A percentile compares a stretch with the other conserved stretches of the same genome.
These are phyloP conservation scores for Schlechtendalia chinensis DNA, from an alignment of 1,140 invertebrate species.

Conservation along the genomic window DNA sequence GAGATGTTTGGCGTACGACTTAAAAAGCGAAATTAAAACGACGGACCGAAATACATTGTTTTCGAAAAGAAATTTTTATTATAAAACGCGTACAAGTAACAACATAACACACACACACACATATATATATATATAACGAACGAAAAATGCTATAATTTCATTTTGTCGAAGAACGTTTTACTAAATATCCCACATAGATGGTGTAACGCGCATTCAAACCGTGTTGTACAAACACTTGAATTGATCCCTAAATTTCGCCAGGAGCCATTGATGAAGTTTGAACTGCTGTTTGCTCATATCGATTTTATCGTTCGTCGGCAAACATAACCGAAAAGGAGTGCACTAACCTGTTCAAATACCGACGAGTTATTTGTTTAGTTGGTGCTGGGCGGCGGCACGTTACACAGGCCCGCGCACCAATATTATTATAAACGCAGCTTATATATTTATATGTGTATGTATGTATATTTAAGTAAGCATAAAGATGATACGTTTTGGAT, in stretches of 20 bases:
- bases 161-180: not conserved
- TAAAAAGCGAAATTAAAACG: not conserved
- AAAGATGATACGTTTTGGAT: not conserved
- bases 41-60: no score
- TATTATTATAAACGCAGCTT: not conserved
- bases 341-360: conserved; percentile 47
- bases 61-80: no score
- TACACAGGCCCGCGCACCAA: not conserved
- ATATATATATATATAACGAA: not conserved
- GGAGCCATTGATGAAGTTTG: conserved; percentile 37
- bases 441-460: no score
- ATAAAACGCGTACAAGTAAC: no score
- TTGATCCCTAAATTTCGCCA: conserved; percentile 20
- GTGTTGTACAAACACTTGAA: conserved; percentile 6
- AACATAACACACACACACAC: not conserved
- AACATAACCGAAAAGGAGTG: conserved; percentile 44
- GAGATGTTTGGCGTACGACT: not conserved
- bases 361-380: conserved; percentile 32
- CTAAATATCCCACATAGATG: not conserved
- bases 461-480: not conserved
- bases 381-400: not conserved
- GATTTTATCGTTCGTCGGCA: conserved; percentile 33
- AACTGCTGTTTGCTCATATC: conserved; percentile 36
- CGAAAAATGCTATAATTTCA: conserved; percentile 6
- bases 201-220: not conserved